Base-by-base conservation (phyloP, 2,113 vertebrate species). In the Otus sunia region DNA sequence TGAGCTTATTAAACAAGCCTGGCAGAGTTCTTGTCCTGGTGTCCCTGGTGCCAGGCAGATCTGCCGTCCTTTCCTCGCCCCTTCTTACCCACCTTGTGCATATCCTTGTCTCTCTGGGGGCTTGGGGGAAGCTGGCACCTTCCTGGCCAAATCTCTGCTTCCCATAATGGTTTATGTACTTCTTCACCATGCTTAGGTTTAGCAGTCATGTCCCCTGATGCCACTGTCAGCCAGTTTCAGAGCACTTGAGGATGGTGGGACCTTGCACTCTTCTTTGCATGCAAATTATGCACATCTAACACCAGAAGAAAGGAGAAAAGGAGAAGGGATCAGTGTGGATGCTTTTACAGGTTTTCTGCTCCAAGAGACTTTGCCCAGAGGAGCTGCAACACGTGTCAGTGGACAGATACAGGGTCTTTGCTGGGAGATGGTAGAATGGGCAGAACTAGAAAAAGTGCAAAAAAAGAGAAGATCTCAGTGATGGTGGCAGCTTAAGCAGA, bases 191-290 rank as follows among this genome's bases (percentile, higher is more conserved):
- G 23, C 75, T 96, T 50, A 77, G 53, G 29, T 63, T 95, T 93
- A 88, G 72, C 72, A 82, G 18, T 95, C 74, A 50, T 9, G 5
- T 96, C 58, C 91, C 73, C 74, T 63, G 75, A 49, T 93, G 86
- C 60, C 50, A 41, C 77, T 93, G 45, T 88, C 60, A 89, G 80
- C 56, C 89, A 89, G 20, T 92, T 94, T 95, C 83, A 90, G 86
- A 93, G 83, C 53, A 64, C 58, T 78, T 0, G 0, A 78, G 74
- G 74, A 85, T 94, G 56, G n/a, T 92, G 94, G 71, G 75, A 94
- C 77, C 64, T 93, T 9, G 1, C 39, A 41, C 15, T 78, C 76
- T 89, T 93, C 76, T 93, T 81, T 93, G 90, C 68, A 76, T 86
- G 66, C 78, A 80, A 88, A 96, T 92, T 55, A 71, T 21, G 18